Percentiles rank a stretch among this genome's conserved stretches.
phyloP scores from a whole-genome alignment of 2,113 vertebrate genomes.

The Aldabrachelys gigantea region DNA sequence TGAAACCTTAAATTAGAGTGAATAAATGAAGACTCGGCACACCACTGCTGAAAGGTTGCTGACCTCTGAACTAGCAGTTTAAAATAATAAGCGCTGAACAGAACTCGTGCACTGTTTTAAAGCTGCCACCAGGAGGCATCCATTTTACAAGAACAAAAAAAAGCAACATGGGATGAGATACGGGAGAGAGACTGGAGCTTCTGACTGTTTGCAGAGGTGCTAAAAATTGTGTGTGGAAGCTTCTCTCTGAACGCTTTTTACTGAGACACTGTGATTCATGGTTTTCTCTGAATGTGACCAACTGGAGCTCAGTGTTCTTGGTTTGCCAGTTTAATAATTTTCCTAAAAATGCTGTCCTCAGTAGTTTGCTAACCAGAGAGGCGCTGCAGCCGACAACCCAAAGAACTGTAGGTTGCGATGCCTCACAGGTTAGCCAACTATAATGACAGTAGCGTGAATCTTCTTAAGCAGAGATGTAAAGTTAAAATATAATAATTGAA shows the following conservation, averaged over 20 bases:
- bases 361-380: not conserved
- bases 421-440: not conserved
- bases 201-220: not conserved
- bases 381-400: not conserved
- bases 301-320: not conserved
- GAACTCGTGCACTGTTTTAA: not conserved
- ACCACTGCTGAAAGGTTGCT: too few relatives aligned
- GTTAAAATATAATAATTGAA: not conserved
- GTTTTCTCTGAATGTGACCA: not conserved
- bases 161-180: not conserved
- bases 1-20: too few relatives aligned
- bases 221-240: not conserved
- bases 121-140: not conserved
- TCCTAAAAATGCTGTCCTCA: not conserved
- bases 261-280: not conserved
- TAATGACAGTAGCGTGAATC: not conserved
- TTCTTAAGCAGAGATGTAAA: not conserved
- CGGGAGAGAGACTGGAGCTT: not conserved
- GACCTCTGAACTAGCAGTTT: not conserved
- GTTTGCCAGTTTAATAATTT: not conserved
- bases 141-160: not conserved
- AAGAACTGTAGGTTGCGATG: not conserved
- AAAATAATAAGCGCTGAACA: not conserved
- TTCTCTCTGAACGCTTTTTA: not conserved
- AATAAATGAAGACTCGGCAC: too few relatives aligned